phyloP scores from a whole-genome alignment of 2,113 vertebrate species.

The Sus scrofa region DNA sequence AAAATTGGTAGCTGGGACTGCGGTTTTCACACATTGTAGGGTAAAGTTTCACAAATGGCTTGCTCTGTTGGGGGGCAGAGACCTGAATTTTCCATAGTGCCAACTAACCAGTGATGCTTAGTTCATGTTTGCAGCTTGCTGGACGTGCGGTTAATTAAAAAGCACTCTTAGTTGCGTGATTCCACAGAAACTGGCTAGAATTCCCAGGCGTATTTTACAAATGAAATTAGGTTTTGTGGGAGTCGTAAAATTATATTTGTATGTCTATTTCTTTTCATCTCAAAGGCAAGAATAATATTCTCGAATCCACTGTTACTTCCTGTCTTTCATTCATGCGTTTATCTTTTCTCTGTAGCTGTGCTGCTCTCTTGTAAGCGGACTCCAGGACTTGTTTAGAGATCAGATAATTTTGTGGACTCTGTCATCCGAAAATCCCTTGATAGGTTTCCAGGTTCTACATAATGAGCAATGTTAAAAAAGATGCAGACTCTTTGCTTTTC shows the following conservation, averaged over 20 bases:
- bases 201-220: conserved; percentile 65
- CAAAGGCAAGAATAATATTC: conserved; percentile 51
- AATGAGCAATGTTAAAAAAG: neutral
- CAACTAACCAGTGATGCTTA: conserved; percentile 13
- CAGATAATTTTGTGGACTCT: conserved; percentile 52
- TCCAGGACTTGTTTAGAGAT: conserved; percentile 1
- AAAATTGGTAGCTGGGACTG: neutral
- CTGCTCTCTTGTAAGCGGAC: conserved; percentile 37
- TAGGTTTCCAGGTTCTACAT: neutral
- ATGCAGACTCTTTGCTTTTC: neutral
- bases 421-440: neutral
- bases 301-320: conserved; percentile 27
- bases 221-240: conserved; percentile 45
- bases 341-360: neutral
- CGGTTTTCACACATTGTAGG: conserved; percentile 25
- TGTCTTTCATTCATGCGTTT: conserved; percentile 18
- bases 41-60: conserved; percentile 62
- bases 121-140: conserved; percentile 61
- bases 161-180: conserved; percentile 21
- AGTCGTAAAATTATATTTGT: conserved; percentile 50
- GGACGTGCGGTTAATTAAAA: conserved; percentile 67
- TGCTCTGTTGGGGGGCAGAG: conserved; percentile 1
- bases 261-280: conserved; percentile 50
- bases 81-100: conserved; percentile 37
- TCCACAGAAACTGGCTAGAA: conserved; percentile 58